Base-by-base conservation (phyloP, 1,140 invertebrate genomes). In the Trichonephila inaurata region DNA sequence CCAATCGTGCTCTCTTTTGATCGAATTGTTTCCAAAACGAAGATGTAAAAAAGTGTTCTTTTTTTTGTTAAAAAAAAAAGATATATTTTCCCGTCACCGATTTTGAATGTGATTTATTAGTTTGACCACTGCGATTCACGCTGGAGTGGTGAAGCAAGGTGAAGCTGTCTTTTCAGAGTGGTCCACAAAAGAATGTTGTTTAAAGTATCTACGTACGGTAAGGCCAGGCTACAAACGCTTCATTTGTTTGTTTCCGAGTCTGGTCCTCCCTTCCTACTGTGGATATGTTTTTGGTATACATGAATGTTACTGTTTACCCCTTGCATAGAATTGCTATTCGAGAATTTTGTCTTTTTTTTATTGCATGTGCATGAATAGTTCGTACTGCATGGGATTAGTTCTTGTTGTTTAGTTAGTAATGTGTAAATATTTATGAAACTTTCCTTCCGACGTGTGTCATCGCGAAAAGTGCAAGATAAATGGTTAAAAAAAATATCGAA, bases 241-340 rank as follows among this genome's bases (percentile, higher is more conserved):
- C 69, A 61, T 90, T 69, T 81, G 44, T 61, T 81, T 90, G n/a
- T 12, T 51, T 90, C 44, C 81, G 16, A 44, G 69, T 90, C 69
- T 81, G 69, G 89, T 33, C 89, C 72, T 81, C 51, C 58, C 4
- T 40, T 33, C 72, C 28, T 69, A 14, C 87, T 62, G 87, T 90
- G 89, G 89, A 90, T 90, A 90, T 90, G 89, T 90, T 90, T 90
- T 81, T 90, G 89, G 89, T 90, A 90, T 77, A 81, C 62, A 28
- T 60, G 16, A 33, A 40, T 18, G 85, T 62, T 87, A 60, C 28
- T 87, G 66, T 69, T 69, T 28, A 24, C 24, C 85, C 85, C 85
- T 16, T 64, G 83, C 83, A 86, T 86, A 60, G 8, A 86, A 33
- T 6, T 33, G 69, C 24, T 60, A 58, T 24, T 21, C 44, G n/a